These are phyloP conservation scores for Sorex maritimensis DNA, from an alignment of 2,797 vertebrate genomes.

Conservation along the genomic window DNA sequence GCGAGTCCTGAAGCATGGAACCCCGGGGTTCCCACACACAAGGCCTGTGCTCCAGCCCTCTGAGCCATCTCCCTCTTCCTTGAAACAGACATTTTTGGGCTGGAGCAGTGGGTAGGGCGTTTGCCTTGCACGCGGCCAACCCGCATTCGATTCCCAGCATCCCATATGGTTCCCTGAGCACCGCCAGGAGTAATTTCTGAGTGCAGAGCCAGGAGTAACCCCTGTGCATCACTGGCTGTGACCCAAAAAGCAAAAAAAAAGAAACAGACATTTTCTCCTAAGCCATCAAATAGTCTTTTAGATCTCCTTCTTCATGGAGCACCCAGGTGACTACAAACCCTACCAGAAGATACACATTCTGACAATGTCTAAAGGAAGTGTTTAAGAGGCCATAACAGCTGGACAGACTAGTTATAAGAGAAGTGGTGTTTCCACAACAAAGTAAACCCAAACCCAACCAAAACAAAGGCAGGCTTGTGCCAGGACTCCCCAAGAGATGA, in stretches of 20 bases:
- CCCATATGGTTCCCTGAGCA: too few relatives aligned
- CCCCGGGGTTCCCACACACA: too few relatives aligned
- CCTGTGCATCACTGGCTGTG: too few relatives aligned
- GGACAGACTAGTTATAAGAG: background rate
- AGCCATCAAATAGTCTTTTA: constrained; percentile 26
- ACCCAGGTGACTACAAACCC: background rate
- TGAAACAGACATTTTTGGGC: constrained; percentile 6
- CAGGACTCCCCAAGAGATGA: rapidly evolving
- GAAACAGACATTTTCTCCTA: constrained; percentile 9
- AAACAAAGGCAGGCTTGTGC: background rate
- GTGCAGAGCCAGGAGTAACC: too few relatives aligned
- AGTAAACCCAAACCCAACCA: constrained; percentile 39
- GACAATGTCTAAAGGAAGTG: background rate
- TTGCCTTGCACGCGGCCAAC: too few relatives aligned
- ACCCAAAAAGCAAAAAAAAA: too few relatives aligned
- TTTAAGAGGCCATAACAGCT: constrained; percentile 47
- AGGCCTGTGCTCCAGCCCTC: too few relatives aligned
- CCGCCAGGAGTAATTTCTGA: too few relatives aligned
- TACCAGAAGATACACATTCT: background rate
- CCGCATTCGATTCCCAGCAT: too few relatives aligned
- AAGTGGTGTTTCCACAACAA: constrained; percentile 65
- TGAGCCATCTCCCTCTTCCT: too few relatives aligned
- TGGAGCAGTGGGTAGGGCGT: too few relatives aligned
- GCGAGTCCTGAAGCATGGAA: too few relatives aligned
- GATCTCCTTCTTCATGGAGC: constrained; percentile 27